Conservation (phyloP, 2,113 vertebrate species). For the Actenoides lindsayi region DNA sequence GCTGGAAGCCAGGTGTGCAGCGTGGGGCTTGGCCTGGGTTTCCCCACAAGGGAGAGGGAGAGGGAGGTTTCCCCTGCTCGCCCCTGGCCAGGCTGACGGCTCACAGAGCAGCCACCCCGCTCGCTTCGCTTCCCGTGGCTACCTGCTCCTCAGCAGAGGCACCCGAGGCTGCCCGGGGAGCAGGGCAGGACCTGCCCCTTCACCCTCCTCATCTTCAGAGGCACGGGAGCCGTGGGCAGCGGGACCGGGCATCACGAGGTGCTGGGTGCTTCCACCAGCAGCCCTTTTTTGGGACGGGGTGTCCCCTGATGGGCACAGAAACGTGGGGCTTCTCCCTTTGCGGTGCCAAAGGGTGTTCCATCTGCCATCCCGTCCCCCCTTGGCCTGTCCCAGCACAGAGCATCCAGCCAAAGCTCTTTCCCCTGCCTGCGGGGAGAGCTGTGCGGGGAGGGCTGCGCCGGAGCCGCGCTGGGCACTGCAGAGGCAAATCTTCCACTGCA, state of each 20-base stretch:
- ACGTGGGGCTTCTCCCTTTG: fast-evolving
- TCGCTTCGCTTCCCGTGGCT: fast-evolving
- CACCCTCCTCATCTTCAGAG: background rate
- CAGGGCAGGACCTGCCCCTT: background rate
- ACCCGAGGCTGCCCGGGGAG: background rate
- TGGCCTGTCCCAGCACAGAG: background rate
- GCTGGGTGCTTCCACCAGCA: background rate
- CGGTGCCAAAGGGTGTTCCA: background rate
- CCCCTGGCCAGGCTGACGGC: background rate
- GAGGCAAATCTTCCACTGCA: background rate
- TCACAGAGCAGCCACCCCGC: background rate
- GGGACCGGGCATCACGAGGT: fast-evolving
- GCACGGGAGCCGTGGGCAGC: fast-evolving
- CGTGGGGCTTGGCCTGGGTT: background rate
- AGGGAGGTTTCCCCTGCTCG: background rate
- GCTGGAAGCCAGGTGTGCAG: background rate
- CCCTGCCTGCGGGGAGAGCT: background rate
- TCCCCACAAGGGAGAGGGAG: background rate
- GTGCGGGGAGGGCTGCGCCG: background rate
- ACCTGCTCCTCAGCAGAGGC: background rate
- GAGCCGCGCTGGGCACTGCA: background rate
- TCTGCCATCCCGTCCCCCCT: background rate
- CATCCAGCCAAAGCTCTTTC: background rate
- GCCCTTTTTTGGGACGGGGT: background rate
- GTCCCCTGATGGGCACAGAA: fast-evolving